Evolutionary conservation across 2,888 invertebrate genomes (phyloP).

Genomic region (Lapara coniferarum): DNA sequence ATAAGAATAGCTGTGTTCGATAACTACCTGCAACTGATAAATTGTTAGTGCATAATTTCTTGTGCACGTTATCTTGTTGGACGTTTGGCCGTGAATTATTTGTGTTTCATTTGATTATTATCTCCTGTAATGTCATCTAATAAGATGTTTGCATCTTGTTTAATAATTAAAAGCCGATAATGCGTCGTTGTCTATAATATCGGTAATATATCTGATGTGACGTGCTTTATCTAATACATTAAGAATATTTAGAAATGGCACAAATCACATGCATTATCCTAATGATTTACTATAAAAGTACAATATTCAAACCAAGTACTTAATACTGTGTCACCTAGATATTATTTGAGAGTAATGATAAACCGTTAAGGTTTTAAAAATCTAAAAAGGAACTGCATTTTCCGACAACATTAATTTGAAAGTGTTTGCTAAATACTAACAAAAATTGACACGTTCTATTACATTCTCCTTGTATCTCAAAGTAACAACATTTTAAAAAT

Average conservation of each 20-base stretch:
- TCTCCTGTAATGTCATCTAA: not conserved
- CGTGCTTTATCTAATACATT: conserved; percentile 2
- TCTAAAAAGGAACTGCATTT: too few relatives aligned
- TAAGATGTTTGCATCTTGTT: conserved; percentile 6
- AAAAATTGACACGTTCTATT: too few relatives aligned
- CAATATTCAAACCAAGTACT: too few relatives aligned
- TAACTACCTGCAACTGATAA: conserved; percentile 22
- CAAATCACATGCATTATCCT: not conserved
- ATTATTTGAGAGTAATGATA: too few relatives aligned
- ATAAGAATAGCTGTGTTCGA: not conserved
- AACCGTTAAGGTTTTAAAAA: too few relatives aligned
- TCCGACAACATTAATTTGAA: too few relatives aligned
- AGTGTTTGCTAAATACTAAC: too few relatives aligned
- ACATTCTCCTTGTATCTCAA: too few relatives aligned
- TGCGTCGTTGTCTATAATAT: not conserved
- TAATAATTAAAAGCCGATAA: conserved; percentile 7
- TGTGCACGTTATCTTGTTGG: conserved; percentile 6
- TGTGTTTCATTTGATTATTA: not conserved
- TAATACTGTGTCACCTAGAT: too few relatives aligned
- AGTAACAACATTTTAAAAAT: too few relatives aligned
- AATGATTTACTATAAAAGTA: too few relatives aligned
- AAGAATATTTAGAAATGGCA: not conserved
- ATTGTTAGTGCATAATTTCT: conserved; percentile 19
- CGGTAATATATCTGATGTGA: not conserved
- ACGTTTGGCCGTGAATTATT: not conserved